A percentile compares a stretch with the other conserved stretches of the same genome.
phyloP scores from a whole-genome alignment of 2,797 vertebrate species.

The Lophotriccus pileatus region DNA sequence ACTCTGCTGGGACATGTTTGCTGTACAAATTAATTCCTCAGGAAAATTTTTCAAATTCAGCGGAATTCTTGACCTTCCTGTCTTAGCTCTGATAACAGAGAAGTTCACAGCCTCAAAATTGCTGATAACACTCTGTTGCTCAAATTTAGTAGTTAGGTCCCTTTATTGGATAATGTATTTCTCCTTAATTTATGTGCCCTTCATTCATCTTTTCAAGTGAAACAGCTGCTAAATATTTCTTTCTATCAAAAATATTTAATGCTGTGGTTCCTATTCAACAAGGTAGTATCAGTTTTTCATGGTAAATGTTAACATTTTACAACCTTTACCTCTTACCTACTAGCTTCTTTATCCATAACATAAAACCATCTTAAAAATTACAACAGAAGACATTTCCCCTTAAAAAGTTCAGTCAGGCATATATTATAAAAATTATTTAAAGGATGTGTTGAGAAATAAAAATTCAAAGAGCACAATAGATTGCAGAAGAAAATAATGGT shows the following conservation, averaged over 20 bases:
- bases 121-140: background rate
- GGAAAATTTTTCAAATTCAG: background rate
- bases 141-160: background rate
- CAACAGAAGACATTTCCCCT: background rate
- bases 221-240: background rate
- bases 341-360: background rate
- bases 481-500: background rate
- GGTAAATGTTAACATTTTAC: background rate
- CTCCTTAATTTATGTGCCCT: background rate
- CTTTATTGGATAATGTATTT: background rate
- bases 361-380: background rate
- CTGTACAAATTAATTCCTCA: background rate
- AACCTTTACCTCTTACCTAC: background rate
- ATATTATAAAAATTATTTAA: background rate
- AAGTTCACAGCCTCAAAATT: background rate
- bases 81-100: background rate
- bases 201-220: background rate
- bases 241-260: background rate
- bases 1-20: background rate
- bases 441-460: background rate
- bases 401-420: background rate
- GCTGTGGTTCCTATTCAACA: background rate
- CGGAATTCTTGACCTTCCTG: background rate
- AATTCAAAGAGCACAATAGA: background rate
- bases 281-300: background rate